A percentile compares a stretch with the other conserved stretches of the same genome.
These are phyloP conservation scores for Potamilus streckersoni DNA, from an alignment of 1,140 invertebrate genomes.

Conservation along the genomic window DNA sequence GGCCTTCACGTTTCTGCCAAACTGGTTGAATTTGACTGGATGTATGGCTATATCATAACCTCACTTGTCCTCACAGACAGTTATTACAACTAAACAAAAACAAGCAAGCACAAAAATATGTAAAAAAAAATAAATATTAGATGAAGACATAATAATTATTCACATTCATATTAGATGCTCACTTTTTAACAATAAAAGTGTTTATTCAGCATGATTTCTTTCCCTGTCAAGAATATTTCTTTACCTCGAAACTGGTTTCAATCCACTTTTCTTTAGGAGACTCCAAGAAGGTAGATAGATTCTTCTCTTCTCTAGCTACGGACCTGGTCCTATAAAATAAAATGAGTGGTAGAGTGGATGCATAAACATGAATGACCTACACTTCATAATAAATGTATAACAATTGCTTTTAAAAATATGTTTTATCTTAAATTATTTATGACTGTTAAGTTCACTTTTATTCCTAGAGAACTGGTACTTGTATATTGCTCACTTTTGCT, in stretches of 20 bases:
- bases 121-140: not conserved
- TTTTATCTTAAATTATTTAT: too few relatives aligned
- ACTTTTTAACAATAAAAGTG: not conserved
- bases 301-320: conserved; percentile 79
- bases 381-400: too few relatives aligned
- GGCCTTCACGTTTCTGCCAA: too few relatives aligned
- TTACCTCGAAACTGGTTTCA: conserved; percentile 83
- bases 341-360: not conserved
- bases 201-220: too few relatives aligned
- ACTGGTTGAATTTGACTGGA: too few relatives aligned
- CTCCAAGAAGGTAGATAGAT: conserved; percentile 78
- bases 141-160: not conserved
- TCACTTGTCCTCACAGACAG: not conserved
- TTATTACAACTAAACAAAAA: not conserved
- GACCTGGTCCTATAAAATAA: conserved; percentile 77
- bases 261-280: conserved; percentile 72
- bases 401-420: too few relatives aligned
- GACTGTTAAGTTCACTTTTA: too few relatives aligned
- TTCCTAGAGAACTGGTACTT: too few relatives aligned
- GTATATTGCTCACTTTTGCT: too few relatives aligned
- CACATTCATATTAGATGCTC: not conserved
- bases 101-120: not conserved
- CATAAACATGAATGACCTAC: too few relatives aligned
- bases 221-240: too few relatives aligned
- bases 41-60: too few relatives aligned